Evolutionary conservation across 2,113 vertebrate species (phyloP).

Genomic region (Alexandromys fortis): DNA sequence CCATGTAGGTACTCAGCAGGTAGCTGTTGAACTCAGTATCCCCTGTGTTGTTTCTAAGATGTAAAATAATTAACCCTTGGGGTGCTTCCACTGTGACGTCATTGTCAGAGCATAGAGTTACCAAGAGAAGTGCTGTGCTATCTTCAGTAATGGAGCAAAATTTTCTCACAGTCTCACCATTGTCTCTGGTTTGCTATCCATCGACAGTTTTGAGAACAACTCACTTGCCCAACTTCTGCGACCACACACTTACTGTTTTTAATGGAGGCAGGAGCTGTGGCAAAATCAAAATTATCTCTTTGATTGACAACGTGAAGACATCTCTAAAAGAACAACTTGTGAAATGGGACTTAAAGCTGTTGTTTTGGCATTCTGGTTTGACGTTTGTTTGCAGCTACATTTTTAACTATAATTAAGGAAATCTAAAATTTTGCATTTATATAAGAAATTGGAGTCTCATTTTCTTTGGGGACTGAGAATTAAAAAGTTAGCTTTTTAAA

Average conservation of each 20-base stretch:
- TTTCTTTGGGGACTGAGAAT: conserved; percentile 53
- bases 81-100: not conserved
- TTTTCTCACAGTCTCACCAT: not conserved
- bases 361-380: conserved; percentile 62
- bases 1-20: conserved; percentile 22
- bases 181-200: conserved; percentile 27
- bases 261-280: conserved; percentile 1
- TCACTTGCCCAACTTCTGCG: conserved; percentile 2
- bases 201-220: not conserved
- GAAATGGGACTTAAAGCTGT: conserved; percentile 65
- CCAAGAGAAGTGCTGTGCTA: conserved; percentile 27
- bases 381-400: conserved; percentile 71
- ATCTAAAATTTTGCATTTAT: conserved; percentile 19
- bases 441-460: conserved; percentile 58
- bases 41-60: conserved; percentile 9
- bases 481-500: conserved; percentile 61
- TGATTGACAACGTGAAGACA: conserved; percentile 67
- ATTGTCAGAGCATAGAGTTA: not conserved
- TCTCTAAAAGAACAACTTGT: conserved; percentile 64
- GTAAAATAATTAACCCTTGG: not conserved
- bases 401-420: conserved; percentile 65
- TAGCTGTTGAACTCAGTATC: conserved; percentile 12
- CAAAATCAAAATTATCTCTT: conserved; percentile 59
- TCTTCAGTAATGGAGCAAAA: not conserved
- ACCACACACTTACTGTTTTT: conserved; percentile 40